Evolutionary conservation across 2,888 invertebrate genomes (phyloP), one percentile per base, ranked within the genome.

Genomic region (Hydropsyche betteni): DNA sequence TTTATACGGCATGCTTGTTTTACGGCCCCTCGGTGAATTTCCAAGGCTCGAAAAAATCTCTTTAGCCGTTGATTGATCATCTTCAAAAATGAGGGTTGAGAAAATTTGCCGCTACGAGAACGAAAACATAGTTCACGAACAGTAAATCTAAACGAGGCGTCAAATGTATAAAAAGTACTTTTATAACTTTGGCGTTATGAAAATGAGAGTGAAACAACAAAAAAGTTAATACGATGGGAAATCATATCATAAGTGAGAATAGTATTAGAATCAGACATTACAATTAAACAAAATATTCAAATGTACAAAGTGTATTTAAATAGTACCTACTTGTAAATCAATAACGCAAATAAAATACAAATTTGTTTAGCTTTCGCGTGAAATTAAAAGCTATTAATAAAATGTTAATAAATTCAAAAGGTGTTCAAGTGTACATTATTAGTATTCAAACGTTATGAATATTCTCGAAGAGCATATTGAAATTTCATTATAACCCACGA

Each of bases 11-110:
- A 64, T 34, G 34, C 58, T 58, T 24, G 24, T 58, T 24, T 58
- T 16, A 55, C 12, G 5, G 16, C 34, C 64, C 64, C 64, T 64
- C 64, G 36, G 64, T 36, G n/a, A 64, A 64, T 33, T 10, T 64
- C 34, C 12, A n/a, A 55, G 55, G 55, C 14, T 55, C 6, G 55
- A 36, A 36, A 64, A 64, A 64, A 64, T 36, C 64, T 36, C 36
- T 36, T 64, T 64, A 64, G 36, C n/a, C 36, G 33, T 64, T 64
- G 64, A 64, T 64, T 64, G 34, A 64, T 64, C 64, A 64, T 64
- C 64, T 8, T 36, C 12, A 64, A 64, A 64, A 64, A 34, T 12
- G 36, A 24, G 58, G 58, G 16, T 16, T 24, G 58, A 64, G 34
- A 36, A 64, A 33, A 64, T 64, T 36, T 64, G 10, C 36, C 64